These are phyloP conservation scores for Panonychus citri DNA, from an alignment of 1,140 invertebrate species.

Conservation along the genomic window DNA sequence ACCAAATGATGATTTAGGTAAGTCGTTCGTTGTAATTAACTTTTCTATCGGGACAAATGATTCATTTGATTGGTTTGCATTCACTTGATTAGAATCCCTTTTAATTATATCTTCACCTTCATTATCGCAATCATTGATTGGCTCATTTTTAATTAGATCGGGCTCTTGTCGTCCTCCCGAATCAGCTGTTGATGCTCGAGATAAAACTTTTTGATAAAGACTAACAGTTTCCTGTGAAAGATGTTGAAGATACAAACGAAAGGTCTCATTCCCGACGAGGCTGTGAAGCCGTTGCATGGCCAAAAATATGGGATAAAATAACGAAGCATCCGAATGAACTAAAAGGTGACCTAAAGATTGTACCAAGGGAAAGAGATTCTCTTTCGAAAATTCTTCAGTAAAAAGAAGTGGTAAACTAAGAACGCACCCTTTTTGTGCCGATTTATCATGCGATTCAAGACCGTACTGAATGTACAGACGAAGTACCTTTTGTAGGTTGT, in stretches of 20 bases:
- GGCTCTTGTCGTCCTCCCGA: neutral
- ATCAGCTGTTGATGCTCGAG: neutral
- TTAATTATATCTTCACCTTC: too few species aligned
- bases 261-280: slow-evolving; percentile 10
- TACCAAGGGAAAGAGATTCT: slow-evolving; percentile 15
- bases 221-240: neutral
- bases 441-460: slow-evolving; percentile 9
- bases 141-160: neutral
- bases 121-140: neutral
- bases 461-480: slow-evolving; percentile 14
- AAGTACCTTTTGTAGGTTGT: slow-evolving; percentile 15
- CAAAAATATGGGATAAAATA: slow-evolving; percentile 16
- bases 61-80: too few species aligned
- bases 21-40: too few species aligned
- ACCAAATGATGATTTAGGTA: too few species aligned
- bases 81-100: too few species aligned
- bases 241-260: slow-evolving; percentile 6
- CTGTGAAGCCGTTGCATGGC: slow-evolving; percentile 15
- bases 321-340: slow-evolving; percentile 12
- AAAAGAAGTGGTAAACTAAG: slow-evolving; percentile 14
- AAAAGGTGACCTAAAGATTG: slow-evolving; percentile 13
- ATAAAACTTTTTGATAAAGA: slow-evolving; percentile 1
- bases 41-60: too few species aligned
- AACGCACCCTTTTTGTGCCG: slow-evolving; percentile 12
- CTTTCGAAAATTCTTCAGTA: slow-evolving; percentile 12